These are phyloP conservation scores for Hecatera dysodea DNA, from an alignment of 2,888 invertebrate genomes.

Conservation along the genomic window DNA sequence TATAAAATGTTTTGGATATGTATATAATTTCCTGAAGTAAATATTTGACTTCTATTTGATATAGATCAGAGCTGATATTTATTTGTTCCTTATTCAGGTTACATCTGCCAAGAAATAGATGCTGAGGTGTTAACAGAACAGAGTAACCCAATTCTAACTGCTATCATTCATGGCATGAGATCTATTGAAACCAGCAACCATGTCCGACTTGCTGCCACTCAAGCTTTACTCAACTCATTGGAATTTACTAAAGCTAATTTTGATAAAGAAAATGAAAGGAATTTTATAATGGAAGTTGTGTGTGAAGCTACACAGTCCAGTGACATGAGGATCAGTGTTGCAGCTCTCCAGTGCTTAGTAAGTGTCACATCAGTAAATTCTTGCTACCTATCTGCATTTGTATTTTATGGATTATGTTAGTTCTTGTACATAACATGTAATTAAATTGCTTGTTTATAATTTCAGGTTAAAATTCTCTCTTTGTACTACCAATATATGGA, in stretches of 20 bases:
- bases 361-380: slow-evolving; percentile 62
- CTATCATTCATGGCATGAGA: slow-evolving; percentile 99
- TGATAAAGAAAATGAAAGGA: slow-evolving; percentile 98
- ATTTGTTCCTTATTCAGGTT: slow-evolving; percentile 84
- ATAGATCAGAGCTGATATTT: slow-evolving; percentile 1
- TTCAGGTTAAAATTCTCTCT: slow-evolving; percentile 96
- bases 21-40: background rate
- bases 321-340: slow-evolving; percentile 98
- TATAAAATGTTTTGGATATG: background rate
- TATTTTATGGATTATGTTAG: background rate
- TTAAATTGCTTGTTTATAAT: slow-evolving; percentile 18
- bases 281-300: slow-evolving; percentile 99
- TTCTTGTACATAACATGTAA: background rate
- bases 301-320: slow-evolving; percentile 99
- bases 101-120: slow-evolving; percentile 99
- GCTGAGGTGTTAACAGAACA: slow-evolving; percentile 97
- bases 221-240: slow-evolving; percentile 98
- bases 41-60: background rate
- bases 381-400: background rate
- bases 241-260: slow-evolving; percentile 99
- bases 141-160: slow-evolving; percentile 99
- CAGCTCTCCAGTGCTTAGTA: slow-evolving; percentile 99
- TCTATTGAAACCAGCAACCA: slow-evolving; percentile 97
- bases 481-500: slow-evolving; percentile 99
- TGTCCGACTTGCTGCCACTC: slow-evolving; percentile 98